Conservation (phyloP, 2,797 vertebrate species). For the Tolypeutes matacus region DNA sequence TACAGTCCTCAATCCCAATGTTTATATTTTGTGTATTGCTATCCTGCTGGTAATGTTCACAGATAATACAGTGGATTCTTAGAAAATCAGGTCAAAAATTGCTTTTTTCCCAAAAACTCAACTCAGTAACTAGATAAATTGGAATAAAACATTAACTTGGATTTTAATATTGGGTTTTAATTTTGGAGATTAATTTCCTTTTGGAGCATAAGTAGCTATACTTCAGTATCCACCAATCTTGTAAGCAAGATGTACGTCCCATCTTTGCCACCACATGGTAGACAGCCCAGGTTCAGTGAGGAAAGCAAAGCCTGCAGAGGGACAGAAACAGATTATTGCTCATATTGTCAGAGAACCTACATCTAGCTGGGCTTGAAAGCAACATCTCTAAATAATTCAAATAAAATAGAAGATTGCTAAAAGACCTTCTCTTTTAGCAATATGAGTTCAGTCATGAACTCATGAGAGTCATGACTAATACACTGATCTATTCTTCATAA, state of each 20-base stretch:
- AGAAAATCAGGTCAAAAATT: neutral
- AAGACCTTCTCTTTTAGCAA: neutral
- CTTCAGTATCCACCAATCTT: neutral
- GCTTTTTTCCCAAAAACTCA: neutral
- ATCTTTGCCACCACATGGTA: neutral
- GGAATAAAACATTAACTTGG: neutral
- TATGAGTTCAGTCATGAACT: neutral
- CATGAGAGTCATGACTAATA: slow-evolving; percentile 4
- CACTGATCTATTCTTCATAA: neutral
- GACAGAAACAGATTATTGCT: neutral
- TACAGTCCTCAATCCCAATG: neutral
- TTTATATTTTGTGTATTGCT: neutral
- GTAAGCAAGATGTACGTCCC: neutral
- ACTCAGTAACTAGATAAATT: slow-evolving; percentile 31
- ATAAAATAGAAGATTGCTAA: neutral
- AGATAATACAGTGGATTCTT: neutral
- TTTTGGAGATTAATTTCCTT: neutral
- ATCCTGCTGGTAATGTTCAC: neutral
- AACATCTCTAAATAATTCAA: neutral
- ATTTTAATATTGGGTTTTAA: slow-evolving; percentile 50
- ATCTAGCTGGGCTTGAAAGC: neutral
- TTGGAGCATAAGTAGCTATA: neutral
- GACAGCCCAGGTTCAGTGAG: neutral
- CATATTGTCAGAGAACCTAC: neutral
- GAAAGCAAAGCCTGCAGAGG: neutral